Base-by-base conservation (phyloP, 2,888 invertebrate species). In the Tholera decimalis region DNA sequence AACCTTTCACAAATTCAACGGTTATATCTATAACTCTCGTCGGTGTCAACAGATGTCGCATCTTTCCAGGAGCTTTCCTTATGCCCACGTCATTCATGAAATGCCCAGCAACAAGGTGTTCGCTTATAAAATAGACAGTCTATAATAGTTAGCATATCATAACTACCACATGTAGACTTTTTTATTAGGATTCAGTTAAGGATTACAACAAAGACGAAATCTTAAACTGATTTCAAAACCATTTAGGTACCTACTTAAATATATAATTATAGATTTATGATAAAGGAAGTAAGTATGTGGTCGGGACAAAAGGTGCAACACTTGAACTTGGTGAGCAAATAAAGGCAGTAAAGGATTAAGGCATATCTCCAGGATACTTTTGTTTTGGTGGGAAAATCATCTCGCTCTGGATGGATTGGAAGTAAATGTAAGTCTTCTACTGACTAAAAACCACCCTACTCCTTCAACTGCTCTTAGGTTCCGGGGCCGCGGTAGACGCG, bases 21-120 rank as follows among this genome's bases (percentile, higher is more conserved):
- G 1, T 20, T 15, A 0, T 4, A 26, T 15, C 11, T 41, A 6
- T 26, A 28, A 28, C 13, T 18, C 9, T 8, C 0, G 28, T 22
- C 9, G n/a, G 9, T 46, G 49, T 35, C 7, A 41, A 51, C 18
- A 73, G 67, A 66, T 73, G 73, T 58, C 46, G 37, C 24, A 24
- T 28, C 28, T 1, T 0, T 5, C 9, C 8, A n/a, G 13, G 20
- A 13, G 11, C 4, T 43, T 49, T 15, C 30, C 35, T 43, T 5
- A 7, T 18, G 30, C 9, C 7, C 5, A 51, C 46, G 15, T 60
- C 59, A 46, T 6, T 18, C 13, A 26, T 15, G 9, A 63, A 47
- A 41, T 22, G 18, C 6, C 41, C n/a, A n/a, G n/a, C n/a, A n/a
- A n/a, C n/a, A n/a, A n/a, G n/a, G n/a, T n/a, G n/a, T 47, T 39